Evolutionary conservation across 1,140 invertebrate species (phyloP).

Genomic region (Aleiodes sp.): DNA sequence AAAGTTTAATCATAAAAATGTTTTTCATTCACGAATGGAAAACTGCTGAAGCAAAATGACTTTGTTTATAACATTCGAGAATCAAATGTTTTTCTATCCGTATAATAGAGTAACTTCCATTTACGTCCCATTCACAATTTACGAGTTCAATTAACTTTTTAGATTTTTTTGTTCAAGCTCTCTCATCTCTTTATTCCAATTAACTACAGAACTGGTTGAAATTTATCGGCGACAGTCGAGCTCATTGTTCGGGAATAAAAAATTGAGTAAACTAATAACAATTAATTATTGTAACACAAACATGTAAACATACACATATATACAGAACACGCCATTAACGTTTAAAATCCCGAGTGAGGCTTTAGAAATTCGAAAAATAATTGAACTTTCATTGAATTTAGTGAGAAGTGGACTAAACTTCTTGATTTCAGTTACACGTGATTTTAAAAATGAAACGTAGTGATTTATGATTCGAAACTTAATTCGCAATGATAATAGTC

Average conservation of each 20-base stretch:
- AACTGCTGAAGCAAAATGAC: too few species aligned
- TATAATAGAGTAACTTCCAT: too few species aligned
- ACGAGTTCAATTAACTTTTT: too few species aligned
- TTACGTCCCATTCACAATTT: too few species aligned
- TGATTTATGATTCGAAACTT: not conserved
- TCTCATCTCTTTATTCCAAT: too few species aligned
- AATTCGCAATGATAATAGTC: not conserved
- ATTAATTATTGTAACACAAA: not conserved
- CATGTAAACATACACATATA: not conserved
- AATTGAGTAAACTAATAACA: not conserved
- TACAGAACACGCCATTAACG: not conserved
- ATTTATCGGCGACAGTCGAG: not conserved
- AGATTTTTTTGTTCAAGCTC: too few species aligned
- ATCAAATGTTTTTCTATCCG: too few species aligned
- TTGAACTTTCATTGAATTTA: not conserved
- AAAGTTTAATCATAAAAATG: too few species aligned
- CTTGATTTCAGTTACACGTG: not conserved
- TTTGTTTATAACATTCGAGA: too few species aligned
- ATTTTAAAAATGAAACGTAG: not conserved
- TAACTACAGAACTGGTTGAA: slow-evolving; percentile 4
- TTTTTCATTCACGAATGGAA: too few species aligned
- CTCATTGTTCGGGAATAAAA: not conserved
- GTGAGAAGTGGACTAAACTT: not conserved
- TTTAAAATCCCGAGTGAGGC: not conserved
- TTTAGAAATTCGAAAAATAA: slow-evolving; percentile 2